Conservation (phyloP, 2,113 vertebrate species). For the Actinemys pallida region DNA sequence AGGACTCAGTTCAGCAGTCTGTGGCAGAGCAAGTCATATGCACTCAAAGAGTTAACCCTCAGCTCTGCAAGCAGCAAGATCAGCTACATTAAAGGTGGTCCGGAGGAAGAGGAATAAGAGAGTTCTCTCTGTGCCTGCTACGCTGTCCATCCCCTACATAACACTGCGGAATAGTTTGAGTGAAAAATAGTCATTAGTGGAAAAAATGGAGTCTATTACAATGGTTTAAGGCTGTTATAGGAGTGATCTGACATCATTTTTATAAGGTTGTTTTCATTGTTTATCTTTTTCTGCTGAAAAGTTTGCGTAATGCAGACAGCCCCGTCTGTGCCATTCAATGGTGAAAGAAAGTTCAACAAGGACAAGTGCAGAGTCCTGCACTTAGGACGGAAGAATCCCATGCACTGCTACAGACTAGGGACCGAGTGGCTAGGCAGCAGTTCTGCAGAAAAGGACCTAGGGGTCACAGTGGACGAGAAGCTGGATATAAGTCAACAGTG, state of each 20-base stretch:
- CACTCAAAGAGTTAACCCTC: too few species aligned
- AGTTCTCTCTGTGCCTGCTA: neutral
- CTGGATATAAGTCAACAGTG: too few species aligned
- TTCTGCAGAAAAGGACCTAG: too few species aligned
- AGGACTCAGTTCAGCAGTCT: too few species aligned
- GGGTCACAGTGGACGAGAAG: too few species aligned
- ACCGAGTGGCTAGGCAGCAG: too few species aligned
- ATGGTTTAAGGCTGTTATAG: neutral
- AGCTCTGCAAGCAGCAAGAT: neutral
- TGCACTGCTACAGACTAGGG: too few species aligned
- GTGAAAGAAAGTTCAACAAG: neutral
- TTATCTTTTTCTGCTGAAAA: neutral
- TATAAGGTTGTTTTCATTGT: neutral
- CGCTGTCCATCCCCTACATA: neutral
- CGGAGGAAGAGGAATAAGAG: neutral
- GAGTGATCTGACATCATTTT: too few species aligned
- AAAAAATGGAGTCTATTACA: neutral
- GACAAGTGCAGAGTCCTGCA: too few species aligned
- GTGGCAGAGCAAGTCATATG: too few species aligned
- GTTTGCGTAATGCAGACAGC: rapidly evolving
- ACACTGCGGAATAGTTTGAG: neutral
- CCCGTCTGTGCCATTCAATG: rapidly evolving
- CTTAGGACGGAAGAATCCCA: too few species aligned
- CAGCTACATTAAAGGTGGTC: neutral
- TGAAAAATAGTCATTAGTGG: neutral